These are phyloP conservation scores for Helicoverpa zea DNA, from an alignment of 1,140 invertebrate species.

Conservation along the genomic window DNA sequence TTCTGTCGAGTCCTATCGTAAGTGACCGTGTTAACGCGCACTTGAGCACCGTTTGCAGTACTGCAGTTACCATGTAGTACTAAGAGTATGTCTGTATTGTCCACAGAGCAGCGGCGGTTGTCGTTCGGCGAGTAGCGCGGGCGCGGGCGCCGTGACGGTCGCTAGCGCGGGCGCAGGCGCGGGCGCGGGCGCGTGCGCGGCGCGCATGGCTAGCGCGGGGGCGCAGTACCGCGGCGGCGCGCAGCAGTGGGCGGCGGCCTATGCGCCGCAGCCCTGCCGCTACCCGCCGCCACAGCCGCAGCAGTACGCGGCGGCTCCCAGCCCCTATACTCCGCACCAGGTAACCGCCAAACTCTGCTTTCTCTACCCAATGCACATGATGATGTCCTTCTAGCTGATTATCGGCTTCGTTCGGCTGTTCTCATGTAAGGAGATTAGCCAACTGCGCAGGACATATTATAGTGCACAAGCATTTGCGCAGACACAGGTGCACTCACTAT, in stretches of 20 bases:
- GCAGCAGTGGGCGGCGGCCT: conserved; percentile 82
- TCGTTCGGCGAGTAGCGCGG: conserved; percentile 73
- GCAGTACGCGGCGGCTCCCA: conserved; percentile 76
- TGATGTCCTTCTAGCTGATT: too few species aligned
- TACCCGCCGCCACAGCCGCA: conserved; percentile 83
- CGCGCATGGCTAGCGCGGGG: conserved; percentile 84
- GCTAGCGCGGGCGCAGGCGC: conserved; percentile 69
- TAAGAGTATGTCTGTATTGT: conserved; percentile 45
- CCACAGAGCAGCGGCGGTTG: conserved; percentile 79
- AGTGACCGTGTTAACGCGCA: too few species aligned
- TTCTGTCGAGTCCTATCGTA: too few species aligned
- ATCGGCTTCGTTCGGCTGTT: too few species aligned
- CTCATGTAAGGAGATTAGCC: too few species aligned
- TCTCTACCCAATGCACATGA: too few species aligned
- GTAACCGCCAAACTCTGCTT: conserved; percentile 53
- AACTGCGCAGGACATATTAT: too few species aligned
- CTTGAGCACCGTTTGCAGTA: too few species aligned
- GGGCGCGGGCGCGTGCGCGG: conserved; percentile 76
- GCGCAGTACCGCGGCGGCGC: conserved; percentile 81
- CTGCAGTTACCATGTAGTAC: not conserved
- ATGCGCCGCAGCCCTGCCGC: conserved; percentile 83
- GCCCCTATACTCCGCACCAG: conserved; percentile 80
- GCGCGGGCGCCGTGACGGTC: conserved; percentile 76
- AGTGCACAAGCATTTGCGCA: too few species aligned
- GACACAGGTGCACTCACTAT: too few species aligned